A percentile compares a stretch with the other conserved stretches of the same genome.
Evolutionary conservation across 1,140 invertebrate genomes (phyloP).

Genomic region (Euura lappo): DNA sequence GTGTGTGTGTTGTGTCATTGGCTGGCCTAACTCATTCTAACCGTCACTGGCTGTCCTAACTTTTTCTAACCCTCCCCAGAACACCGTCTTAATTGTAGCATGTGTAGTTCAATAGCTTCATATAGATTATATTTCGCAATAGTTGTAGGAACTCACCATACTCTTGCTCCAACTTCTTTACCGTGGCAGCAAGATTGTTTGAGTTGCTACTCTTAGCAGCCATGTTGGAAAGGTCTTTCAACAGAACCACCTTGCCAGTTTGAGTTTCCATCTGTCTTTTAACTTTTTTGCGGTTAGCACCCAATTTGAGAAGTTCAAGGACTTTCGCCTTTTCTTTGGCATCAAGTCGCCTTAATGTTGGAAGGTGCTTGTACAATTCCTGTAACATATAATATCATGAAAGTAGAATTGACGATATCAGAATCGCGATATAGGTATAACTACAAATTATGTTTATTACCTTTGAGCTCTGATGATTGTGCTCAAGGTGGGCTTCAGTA

Average conservation of each 20-base stretch:
- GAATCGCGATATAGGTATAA: not conserved
- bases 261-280: conserved; percentile 11
- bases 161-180: not conserved
- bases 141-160: conserved; percentile 11
- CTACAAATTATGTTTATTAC: conserved; percentile 16
- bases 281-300: conserved; percentile 16
- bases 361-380: conserved; percentile 17
- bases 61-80: no score
- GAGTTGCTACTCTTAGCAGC: conserved; percentile 3
- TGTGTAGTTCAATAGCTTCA: no score
- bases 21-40: no score
- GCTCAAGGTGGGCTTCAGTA: not conserved
- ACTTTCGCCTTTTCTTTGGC: conserved; percentile 9
- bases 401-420: not conserved
- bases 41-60: no score
- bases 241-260: conserved; percentile 1
- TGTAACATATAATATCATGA: not conserved
- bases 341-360: conserved; percentile 4
- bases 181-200: not conserved
- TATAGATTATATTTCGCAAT: no score
- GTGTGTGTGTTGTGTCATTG: no score
- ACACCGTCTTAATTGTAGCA: no score
- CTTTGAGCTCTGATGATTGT: conserved; percentile 16
- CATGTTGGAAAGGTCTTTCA: conserved; percentile 20
- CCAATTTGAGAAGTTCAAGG: conserved; percentile 6